Evolutionary conservation across 2,888 invertebrate species (phyloP), one percentile per base, ranked within the genome.

Genomic region (Plebejus melissa): DNA sequence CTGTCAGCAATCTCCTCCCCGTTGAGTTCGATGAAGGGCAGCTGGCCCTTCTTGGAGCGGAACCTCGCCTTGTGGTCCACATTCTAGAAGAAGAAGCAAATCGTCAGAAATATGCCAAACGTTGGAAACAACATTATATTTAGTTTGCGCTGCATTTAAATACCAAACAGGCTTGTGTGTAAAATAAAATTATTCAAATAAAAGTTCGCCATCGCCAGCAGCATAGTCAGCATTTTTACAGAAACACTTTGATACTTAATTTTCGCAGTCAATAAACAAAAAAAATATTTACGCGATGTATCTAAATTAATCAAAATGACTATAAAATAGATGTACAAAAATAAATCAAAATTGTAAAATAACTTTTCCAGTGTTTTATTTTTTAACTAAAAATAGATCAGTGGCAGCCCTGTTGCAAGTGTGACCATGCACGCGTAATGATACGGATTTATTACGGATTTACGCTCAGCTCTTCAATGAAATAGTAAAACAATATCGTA

Each of bases 1-100:
- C 98, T 98, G 91, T 99, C 99, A 74, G 98, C 97, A 80, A 98
- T 96, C 93, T 99, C 98, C 86, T 98, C 97, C 69, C 98, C 99
- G 87, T 99, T 99, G 78, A 99, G 88, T 90, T 99, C 98, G 81
- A 99, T 95, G 93, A 99, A 99, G 57, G 99, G 99, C 83, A 99
- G 94, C 89, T 97, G 98, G 72, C 98, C 98, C 88, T 98, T 98
- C 94, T 97, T 97, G 83, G 98, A 98, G 83, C 97, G 96, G 95
- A 97, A 97, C 87, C 98, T 97, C 94, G 98, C 96, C 94, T 98
- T 98, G 93, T 98, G 98, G 88, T 98, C 98, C 81, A 98, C 97
- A 94, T 98, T 98, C 98, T 98, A 95, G 6, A 79, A 80, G 70
- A 32, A 76, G 46, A 74, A 58, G 50, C 9, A 72, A 50, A 16